Conservation (phyloP, 2,888 invertebrate species). For the Agrilus mali region DNA sequence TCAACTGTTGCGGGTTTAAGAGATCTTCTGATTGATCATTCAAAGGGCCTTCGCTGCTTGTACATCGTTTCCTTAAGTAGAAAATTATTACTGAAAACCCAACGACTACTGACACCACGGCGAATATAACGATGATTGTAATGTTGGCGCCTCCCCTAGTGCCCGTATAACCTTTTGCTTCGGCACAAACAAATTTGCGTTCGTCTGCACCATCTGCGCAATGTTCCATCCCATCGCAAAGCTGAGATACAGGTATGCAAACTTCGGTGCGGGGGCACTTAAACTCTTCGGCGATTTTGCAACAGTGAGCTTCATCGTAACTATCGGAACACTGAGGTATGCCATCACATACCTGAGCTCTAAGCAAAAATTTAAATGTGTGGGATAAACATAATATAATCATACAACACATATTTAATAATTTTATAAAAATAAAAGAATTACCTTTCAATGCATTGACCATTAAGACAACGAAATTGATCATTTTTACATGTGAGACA, state of each 20-base stretch:
- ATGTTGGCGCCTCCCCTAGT: slow-evolving; percentile 13
- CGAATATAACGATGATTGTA: slow-evolving; percentile 39
- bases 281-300: slow-evolving; percentile 47
- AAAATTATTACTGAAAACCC: slow-evolving; percentile 29
- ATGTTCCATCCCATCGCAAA: slow-evolving; percentile 68
- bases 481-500: slow-evolving; percentile 57
- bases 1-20: slow-evolving; percentile 40
- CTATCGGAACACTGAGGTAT: slow-evolving; percentile 51
- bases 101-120: slow-evolving; percentile 42
- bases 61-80: slow-evolving; percentile 18
- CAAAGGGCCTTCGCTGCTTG: slow-evolving; percentile 23
- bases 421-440: too few species aligned
- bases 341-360: slow-evolving; percentile 17
- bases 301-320: slow-evolving; percentile 57
- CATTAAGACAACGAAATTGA: slow-evolving; percentile 50
- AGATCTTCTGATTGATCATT: slow-evolving; percentile 55
- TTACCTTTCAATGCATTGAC: slow-evolving; percentile 27
- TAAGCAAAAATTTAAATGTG: neutral
- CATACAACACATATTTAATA: too few species aligned
- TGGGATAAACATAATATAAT: too few species aligned
- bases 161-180: slow-evolving; percentile 33
- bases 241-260: slow-evolving; percentile 51
- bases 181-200: slow-evolving; percentile 47
- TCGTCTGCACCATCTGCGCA: slow-evolving; percentile 78
- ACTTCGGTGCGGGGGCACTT: slow-evolving; percentile 61